Evolutionary conservation across 2,888 invertebrate genomes (phyloP).

Genomic region (Ptilodon capucinus): DNA sequence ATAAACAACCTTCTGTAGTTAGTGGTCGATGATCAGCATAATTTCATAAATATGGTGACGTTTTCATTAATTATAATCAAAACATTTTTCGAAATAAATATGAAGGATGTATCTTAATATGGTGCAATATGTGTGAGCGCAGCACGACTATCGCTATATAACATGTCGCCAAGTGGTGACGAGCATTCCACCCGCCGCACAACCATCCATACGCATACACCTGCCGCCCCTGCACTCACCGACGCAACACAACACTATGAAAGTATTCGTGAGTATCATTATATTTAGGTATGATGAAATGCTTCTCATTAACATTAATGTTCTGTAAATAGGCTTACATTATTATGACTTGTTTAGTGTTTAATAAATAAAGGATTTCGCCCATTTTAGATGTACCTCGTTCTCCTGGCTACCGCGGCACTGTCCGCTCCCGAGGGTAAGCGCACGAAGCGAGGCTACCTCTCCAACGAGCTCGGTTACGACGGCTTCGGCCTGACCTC

Average conservation of each 20-base stretch:
- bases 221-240: too few species aligned
- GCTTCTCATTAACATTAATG: too few species aligned
- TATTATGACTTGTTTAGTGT: not conserved
- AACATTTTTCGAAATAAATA: not conserved
- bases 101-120: not conserved
- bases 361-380: too few species aligned
- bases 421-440: conserved; percentile 35
- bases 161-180: not conserved
- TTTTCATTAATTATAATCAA: not conserved
- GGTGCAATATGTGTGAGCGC: not conserved
- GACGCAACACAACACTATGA: conserved; percentile 35
- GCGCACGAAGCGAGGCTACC: conserved; percentile 48
- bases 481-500: conserved; percentile 26
- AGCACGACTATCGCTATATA: conserved; percentile 20
- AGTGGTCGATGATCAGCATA: not conserved
- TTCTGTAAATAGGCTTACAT: not conserved
- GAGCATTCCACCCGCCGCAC: conserved; percentile 9
- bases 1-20: not conserved
- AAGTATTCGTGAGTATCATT: conserved; percentile 43
- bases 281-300: too few species aligned
- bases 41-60: not conserved
- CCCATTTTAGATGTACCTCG: conserved; percentile 38
- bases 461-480: conserved; percentile 21
- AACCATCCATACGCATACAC: conserved; percentile 12
- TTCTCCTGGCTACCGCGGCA: conserved; percentile 38